phyloP scores from a whole-genome alignment of 1,140 invertebrate species.

The Camponotus floridanus region DNA sequence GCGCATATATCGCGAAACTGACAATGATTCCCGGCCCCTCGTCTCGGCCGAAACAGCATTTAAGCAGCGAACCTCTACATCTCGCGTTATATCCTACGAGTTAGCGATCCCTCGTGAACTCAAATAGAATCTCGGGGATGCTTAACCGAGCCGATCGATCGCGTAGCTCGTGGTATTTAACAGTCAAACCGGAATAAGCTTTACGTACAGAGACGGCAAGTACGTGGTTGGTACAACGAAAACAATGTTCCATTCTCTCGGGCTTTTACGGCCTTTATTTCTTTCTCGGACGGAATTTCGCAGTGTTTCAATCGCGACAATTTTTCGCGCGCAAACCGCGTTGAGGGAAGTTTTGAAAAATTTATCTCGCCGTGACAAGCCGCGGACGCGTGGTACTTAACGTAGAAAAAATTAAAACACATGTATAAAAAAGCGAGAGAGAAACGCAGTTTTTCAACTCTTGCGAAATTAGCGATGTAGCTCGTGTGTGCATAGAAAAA shows the following conservation, averaged over 20 bases:
- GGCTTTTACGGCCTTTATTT: not conserved
- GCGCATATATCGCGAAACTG: constrained; percentile 70
- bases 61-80: constrained; percentile 23
- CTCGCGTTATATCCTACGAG: constrained; percentile 50
- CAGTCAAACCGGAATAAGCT: not conserved
- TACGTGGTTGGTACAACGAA: not conserved
- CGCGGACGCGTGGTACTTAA: constrained; percentile 37
- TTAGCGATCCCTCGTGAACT: constrained; percentile 57
- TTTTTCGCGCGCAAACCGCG: constrained; percentile 8
- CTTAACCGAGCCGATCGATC: constrained; percentile 58
- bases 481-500: constrained; percentile 34
- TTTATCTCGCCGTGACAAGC: constrained; percentile 40
- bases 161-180: not conserved
- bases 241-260: not conserved
- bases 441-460: constrained; percentile 42
- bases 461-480: constrained; percentile 42
- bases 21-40: constrained; percentile 60
- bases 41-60: constrained; percentile 31
- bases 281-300: not conserved
- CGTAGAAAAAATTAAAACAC: constrained; percentile 57
- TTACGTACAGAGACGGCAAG: not conserved
- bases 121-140: constrained; percentile 62
- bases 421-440: constrained; percentile 23
- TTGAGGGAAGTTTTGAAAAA: constrained; percentile 38
- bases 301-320: not conserved